A percentile compares a stretch with the other conserved stretches of the same genome.
These are phyloP conservation scores for Chiridota heheva DNA, from an alignment of 35 echinoderm and acorn worm genomes.

Conservation along the genomic window DNA sequence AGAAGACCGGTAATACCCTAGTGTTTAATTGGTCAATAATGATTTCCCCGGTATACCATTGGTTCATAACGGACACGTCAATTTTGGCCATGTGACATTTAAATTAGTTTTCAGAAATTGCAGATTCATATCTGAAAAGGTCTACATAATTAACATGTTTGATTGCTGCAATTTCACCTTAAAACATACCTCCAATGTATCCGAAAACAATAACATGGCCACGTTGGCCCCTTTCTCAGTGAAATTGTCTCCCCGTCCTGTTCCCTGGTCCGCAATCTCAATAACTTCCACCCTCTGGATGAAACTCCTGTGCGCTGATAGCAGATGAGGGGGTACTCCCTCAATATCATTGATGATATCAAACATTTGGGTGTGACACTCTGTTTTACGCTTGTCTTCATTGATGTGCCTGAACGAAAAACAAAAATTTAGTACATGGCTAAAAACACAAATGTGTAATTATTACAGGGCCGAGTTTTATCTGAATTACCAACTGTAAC, in stretches of 20 bases:
- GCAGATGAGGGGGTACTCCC: slow-evolving; percentile 81
- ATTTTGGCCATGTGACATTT: too few relatives aligned
- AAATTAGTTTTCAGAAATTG: too few relatives aligned
- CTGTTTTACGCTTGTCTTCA: slow-evolving; percentile 87
- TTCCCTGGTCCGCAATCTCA: slow-evolving; percentile 74
- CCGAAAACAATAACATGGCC: slow-evolving; percentile 92
- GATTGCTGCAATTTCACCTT: too few relatives aligned
- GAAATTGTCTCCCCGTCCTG: slow-evolving; percentile 83
- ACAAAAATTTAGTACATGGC: too few relatives aligned
- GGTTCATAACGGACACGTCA: too few relatives aligned
- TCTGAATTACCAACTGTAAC: neutral
- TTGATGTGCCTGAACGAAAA: slow-evolving; percentile 71
- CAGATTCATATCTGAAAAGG: too few relatives aligned
- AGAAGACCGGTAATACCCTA: too few relatives aligned
- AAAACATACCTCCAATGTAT: slow-evolving; percentile 84
- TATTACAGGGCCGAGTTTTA: neutral
- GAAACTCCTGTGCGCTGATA: slow-evolving; percentile 90
- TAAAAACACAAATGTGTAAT: neutral
- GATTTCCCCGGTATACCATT: too few relatives aligned
- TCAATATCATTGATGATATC: slow-evolving; percentile 99
- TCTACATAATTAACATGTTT: too few relatives aligned
- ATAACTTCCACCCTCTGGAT: slow-evolving; percentile 65
- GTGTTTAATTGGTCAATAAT: too few relatives aligned
- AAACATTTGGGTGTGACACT: slow-evolving; percentile 93
- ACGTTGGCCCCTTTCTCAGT: slow-evolving; percentile 80